Conservation (phyloP, 2,888 invertebrate genomes). For the Allolobophora icterica region DNA sequence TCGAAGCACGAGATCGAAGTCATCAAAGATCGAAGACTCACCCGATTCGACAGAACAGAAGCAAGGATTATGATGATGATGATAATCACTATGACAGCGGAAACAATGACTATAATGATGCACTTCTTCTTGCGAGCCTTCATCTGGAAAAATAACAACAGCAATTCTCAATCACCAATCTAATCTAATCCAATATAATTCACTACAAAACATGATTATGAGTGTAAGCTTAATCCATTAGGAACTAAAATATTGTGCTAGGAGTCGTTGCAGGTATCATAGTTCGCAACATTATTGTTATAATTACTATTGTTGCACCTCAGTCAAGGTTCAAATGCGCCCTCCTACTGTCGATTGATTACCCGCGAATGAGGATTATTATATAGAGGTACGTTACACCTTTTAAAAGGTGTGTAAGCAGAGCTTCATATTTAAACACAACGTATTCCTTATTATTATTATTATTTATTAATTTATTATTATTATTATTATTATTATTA, state of each 20-base stretch:
- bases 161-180: background rate
- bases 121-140: background rate
- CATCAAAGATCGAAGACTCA: background rate
- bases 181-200: background rate
- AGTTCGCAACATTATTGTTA: too few relatives aligned
- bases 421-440: too few relatives aligned
- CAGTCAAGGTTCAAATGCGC: too few relatives aligned
- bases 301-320: too few relatives aligned
- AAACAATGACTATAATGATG: background rate
- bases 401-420: too few relatives aligned
- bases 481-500: too few relatives aligned
- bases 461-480: too few relatives aligned
- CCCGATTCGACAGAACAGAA: background rate
- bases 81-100: background rate
- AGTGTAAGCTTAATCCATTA: background rate
- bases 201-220: background rate
- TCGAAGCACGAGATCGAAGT: too few relatives aligned
- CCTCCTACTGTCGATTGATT: too few relatives aligned
- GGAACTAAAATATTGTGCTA: background rate
- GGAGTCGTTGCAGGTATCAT: background rate
- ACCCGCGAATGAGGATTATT: too few relatives aligned
- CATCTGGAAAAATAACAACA: background rate
- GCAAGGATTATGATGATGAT: slow-evolving; percentile 13
- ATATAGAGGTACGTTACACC: too few relatives aligned
- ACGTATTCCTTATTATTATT: too few relatives aligned